These are phyloP conservation scores for Entosphenus tridentatus DNA, from an alignment of 2,113 vertebrate species.

Conservation along the genomic window DNA sequence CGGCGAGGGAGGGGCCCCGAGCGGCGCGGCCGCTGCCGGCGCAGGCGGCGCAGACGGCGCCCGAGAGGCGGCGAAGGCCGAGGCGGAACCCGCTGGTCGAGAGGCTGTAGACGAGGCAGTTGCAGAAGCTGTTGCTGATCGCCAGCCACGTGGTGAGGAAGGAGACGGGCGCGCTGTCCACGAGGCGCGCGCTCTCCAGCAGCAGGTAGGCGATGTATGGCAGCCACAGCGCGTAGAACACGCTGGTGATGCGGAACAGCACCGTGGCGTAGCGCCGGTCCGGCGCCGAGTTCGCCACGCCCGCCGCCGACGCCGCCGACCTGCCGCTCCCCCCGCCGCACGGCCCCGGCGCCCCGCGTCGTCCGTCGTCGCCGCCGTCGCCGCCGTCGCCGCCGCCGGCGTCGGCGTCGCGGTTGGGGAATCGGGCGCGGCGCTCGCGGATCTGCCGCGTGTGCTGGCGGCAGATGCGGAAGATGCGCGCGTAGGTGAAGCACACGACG, in stretches of 20 bases:
- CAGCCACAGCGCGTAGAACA: slow-evolving; percentile 91
- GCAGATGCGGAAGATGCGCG: slow-evolving; percentile 94
- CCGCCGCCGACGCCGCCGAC: slow-evolving; percentile 29
- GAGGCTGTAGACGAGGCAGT: slow-evolving; percentile 96
- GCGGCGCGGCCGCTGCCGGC: slow-evolving; percentile 13
- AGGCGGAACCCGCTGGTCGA: slow-evolving; percentile 93
- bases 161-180: slow-evolving; percentile 42
- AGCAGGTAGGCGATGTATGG: slow-evolving; percentile 95
- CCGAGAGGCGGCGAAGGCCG: slow-evolving; percentile 63
- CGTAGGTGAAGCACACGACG: slow-evolving; percentile 83
- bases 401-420: slow-evolving; percentile 71
- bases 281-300: slow-evolving; percentile 35
- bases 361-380: slow-evolving; percentile 40
- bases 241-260: slow-evolving; percentile 84
- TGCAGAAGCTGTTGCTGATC: slow-evolving; percentile 99
- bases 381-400: slow-evolving; percentile 33
- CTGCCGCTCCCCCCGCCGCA: slow-evolving; percentile 55
- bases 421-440: slow-evolving; percentile 62
- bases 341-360: slow-evolving; percentile 60
- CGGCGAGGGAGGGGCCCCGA: too few relatives aligned
- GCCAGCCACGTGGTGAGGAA: slow-evolving; percentile 95
- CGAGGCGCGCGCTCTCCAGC: slow-evolving; percentile 64
- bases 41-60: slow-evolving; percentile 50
- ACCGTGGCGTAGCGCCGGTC: slow-evolving; percentile 88
- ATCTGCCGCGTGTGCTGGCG: slow-evolving; percentile 86